These are phyloP conservation scores for Eulacestoma nigropectus DNA, from an alignment of 2,113 vertebrate species.

Conservation along the genomic window DNA sequence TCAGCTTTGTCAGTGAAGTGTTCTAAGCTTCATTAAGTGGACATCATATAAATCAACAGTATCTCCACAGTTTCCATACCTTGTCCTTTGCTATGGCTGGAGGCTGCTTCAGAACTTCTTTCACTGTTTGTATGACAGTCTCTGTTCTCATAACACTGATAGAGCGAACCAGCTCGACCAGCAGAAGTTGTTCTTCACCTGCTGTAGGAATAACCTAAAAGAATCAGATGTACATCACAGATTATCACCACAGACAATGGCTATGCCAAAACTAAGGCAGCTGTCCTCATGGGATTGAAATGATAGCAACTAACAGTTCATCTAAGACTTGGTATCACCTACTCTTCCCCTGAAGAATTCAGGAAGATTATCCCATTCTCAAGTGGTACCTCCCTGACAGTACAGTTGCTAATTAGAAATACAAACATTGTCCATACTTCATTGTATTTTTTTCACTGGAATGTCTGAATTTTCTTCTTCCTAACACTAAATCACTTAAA, in stretches of 20 bases:
- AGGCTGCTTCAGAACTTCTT: conserved; percentile 96
- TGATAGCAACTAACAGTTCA: not conserved
- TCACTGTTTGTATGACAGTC: conserved; percentile 97
- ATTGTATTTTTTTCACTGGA: not conserved
- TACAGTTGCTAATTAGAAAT: not conserved
- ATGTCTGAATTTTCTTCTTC: not conserved
- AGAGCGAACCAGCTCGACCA: conserved; percentile 93
- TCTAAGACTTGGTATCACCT: not conserved
- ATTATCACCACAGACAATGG: not conserved
- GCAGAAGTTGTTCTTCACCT: conserved; percentile 91
- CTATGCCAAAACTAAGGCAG: not conserved
- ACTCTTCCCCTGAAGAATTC: not conserved
- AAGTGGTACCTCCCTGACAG: not conserved
- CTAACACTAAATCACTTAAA: not conserved
- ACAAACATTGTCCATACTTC: not conserved
- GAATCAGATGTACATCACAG: not conserved
- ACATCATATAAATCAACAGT: not conserved
- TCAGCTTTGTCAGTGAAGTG: not conserved
- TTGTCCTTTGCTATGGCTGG: conserved; percentile 96
- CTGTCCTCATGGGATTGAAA: not conserved
- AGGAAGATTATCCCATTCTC: not conserved
- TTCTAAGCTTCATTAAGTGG: not conserved
- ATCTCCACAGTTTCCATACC: conserved; percentile 63
- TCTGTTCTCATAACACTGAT: conserved; percentile 97
- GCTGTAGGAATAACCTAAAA: conserved; percentile 91